Evolutionary conservation across 2,888 invertebrate species (phyloP).

Genomic region (Neria commutata): DNA sequence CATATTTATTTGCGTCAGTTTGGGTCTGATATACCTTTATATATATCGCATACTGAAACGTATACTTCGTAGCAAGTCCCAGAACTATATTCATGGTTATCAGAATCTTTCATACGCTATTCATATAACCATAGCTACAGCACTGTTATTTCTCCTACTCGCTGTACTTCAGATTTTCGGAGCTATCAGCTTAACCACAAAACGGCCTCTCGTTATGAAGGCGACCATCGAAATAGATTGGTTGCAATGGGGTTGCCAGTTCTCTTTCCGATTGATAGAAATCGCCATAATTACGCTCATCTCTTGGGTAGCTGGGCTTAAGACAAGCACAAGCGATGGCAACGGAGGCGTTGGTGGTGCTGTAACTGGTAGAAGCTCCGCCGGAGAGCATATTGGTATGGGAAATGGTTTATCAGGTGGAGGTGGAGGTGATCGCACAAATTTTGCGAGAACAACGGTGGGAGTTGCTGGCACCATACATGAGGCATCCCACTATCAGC

Average conservation of each 20-base stretch:
- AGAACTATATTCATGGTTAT: slow-evolving; percentile 79
- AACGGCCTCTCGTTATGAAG: slow-evolving; percentile 54
- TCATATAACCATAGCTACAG: slow-evolving; percentile 86
- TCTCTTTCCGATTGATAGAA: slow-evolving; percentile 83
- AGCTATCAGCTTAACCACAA: slow-evolving; percentile 68
- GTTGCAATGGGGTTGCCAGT: slow-evolving; percentile 92
- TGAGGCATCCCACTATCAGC: slow-evolving; percentile 67
- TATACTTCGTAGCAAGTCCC: slow-evolving; percentile 76
- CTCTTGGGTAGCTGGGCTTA: slow-evolving; percentile 84
- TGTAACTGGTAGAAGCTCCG: too few relatives aligned
- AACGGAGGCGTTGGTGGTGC: slow-evolving; percentile 22
- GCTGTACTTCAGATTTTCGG: slow-evolving; percentile 86
- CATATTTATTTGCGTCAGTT: slow-evolving; percentile 80
- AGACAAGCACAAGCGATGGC: slow-evolving; percentile 63
- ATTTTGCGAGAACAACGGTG: slow-evolving; percentile 15
- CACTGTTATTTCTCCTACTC: slow-evolving; percentile 81
- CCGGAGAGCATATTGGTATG: not conserved
- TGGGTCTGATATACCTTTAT: slow-evolving; percentile 85
- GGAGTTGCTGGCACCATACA: slow-evolving; percentile 64
- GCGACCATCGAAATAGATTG: slow-evolving; percentile 72
- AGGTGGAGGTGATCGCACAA: slow-evolving; percentile 22
- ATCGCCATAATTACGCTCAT: slow-evolving; percentile 84
- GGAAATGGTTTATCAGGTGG: slow-evolving; percentile 19
- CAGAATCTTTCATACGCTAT: slow-evolving; percentile 86
- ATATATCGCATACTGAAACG: slow-evolving; percentile 79